Evolutionary conservation across 1,140 invertebrate genomes (phyloP), one percentile per base, ranked within the genome.

Genomic region (Lepidostoma basale): DNA sequence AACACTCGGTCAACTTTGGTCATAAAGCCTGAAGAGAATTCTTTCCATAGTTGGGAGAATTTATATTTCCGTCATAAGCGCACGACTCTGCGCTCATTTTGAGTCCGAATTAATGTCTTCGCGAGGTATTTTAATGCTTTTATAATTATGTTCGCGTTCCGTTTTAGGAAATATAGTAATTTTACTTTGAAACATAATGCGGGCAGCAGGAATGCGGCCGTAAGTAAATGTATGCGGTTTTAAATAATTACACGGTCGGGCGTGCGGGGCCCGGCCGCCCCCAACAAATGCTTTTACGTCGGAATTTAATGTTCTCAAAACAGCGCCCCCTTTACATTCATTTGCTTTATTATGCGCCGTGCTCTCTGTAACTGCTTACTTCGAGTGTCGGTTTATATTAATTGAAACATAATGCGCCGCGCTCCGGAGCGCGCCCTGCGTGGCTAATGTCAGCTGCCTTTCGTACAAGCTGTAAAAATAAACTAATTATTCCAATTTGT

Each of bases 141-240:
- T 49, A 49, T 49, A 49, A 49, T 49, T 49, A 49, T 49, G 45
- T 23, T 47, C 44, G 22, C 44, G 18, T 47, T 47, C 8, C 44
- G 44, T 49, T 49, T n/a, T 25, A 12, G 12, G 45, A 49, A 49
- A 49, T 49, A 49, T 23, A 49, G 45, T 49, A 49, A 22, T 49
- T 23, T 23, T 49, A 8, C 10, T 49, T 36, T 36, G 33, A 1
- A 36, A 36, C 33, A 36, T 36, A 36, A 36, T 36, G 33, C 14
- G 33, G 33, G 33, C 23, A 0, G 9, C 22, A 23, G 20, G 45
- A 9, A n/a, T 12, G 45, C 45, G 22, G 22, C 45, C 45, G 18
- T 26, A 22, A 49, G 18, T 49, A 49, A 49, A 22, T 49, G 45
- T 49, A 23, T 49, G 45, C 45, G 45, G 45, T 49, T 49, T 49